These are phyloP conservation scores for Zootoca vivipara DNA, from an alignment of 2,113 vertebrate species.

Conservation along the genomic window DNA sequence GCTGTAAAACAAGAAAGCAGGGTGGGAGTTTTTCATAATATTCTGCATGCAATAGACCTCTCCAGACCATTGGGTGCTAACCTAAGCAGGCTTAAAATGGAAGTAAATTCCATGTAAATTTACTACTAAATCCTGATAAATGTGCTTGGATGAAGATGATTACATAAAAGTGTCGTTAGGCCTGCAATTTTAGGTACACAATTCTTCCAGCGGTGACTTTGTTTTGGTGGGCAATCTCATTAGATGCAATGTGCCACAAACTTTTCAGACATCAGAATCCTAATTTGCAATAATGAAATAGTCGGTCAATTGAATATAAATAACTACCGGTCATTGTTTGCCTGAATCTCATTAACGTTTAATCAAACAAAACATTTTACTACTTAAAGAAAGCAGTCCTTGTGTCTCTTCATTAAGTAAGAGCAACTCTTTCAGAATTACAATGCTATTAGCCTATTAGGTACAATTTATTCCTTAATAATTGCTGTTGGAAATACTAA, in stretches of 20 bases:
- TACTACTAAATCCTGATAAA: neutral
- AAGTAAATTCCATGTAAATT: neutral
- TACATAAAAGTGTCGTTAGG: neutral
- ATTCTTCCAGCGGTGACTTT: constrained; percentile 1
- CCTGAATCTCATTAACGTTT: constrained; percentile 22
- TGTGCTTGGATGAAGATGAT: neutral
- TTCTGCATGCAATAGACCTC: neutral
- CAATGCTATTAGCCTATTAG: constrained; percentile 16
- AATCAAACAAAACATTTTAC: constrained; percentile 34
- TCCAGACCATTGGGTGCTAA: neutral
- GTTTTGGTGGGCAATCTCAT: neutral
- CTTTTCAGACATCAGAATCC: neutral
- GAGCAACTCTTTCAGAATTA: constrained; percentile 13
- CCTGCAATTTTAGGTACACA: neutral
- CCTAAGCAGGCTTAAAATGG: neutral
- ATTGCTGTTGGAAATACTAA: constrained; percentile 36
- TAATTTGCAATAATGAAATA: constrained; percentile 34
- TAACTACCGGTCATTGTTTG: constrained; percentile 10
- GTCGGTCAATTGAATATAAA: constrained; percentile 1
- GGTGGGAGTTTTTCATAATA: neutral
- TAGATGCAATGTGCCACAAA: neutral
- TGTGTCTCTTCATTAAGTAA: constrained; percentile 21
- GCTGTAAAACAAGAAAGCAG: neutral
- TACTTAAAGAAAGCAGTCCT: constrained; percentile 6
- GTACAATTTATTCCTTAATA: constrained; percentile 35